Conservation (phyloP, 2,113 vertebrate species). For the Sander lucioperca region DNA sequence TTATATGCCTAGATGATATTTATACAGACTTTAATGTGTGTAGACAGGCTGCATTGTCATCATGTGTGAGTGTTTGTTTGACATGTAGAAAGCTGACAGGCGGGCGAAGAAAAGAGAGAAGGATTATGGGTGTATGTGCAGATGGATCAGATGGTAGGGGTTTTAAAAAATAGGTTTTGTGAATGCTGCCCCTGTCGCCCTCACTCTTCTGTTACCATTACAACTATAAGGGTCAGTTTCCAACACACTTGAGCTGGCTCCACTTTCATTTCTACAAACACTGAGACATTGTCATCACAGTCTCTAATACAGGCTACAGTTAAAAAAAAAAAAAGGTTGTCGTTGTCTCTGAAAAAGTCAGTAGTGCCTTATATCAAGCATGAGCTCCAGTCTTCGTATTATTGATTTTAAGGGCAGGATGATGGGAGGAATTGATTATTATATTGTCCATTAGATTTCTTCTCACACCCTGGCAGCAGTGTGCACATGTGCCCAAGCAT, state of each 20-base stretch:
- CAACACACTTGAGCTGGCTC: constrained; percentile 25
- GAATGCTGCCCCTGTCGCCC: background rate
- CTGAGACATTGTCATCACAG: background rate
- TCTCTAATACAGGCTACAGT: background rate
- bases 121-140: background rate
- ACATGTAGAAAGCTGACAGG: constrained; percentile 39
- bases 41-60: constrained; percentile 2
- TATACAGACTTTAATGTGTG: constrained; percentile 3
- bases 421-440: constrained; percentile 21
- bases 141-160: background rate
- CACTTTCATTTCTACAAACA: constrained; percentile 29
- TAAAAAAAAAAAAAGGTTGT: constrained; percentile 5
- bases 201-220: constrained; percentile 46
- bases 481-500: background rate
- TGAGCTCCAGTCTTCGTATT: background rate
- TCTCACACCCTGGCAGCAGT: background rate
- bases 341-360: background rate
- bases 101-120: constrained; percentile 7
- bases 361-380: background rate
- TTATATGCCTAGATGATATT: constrained; percentile 11
- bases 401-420: constrained; percentile 23
- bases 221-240: constrained; percentile 49
- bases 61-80: background rate
- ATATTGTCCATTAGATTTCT: background rate
- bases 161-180: constrained; percentile 23